Base-by-base conservation (phyloP, 1,140 invertebrate species). In the Carposina sasakii region DNA sequence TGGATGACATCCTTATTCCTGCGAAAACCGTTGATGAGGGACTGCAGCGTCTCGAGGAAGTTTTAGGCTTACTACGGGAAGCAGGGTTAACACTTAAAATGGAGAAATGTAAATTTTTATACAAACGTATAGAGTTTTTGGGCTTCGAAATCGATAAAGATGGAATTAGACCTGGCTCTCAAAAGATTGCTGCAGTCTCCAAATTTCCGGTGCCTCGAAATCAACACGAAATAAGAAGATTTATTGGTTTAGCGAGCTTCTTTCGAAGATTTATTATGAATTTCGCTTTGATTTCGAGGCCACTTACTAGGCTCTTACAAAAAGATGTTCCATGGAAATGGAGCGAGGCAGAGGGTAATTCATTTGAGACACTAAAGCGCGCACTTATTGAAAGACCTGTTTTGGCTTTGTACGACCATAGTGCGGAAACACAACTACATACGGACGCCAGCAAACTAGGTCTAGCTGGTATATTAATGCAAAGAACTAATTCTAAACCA, bases 181-280 rank as follows among this genome's bases (percentile, higher is more conserved):
- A 39, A 5, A 39, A 39, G 22, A 39, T 39, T 12, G 3, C 22
- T 10, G 36, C 36, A 12, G 36, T 39, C 9, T 21, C 20, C 20
- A 20, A 39, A 2, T 39, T 39, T 39, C 36, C 36, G 1, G 36
- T 21, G 3, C 36, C 36, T 13, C 20, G 9, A 19, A 39, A 20
- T 21, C 12, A 21, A 10, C 36, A 39, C 15, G 36, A 39, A 21
- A 20, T 39, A 3, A 17, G 36, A 9, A 17, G 22, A 20, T 39
- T 39, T 10, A n/a, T 39, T 9, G 36, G 36, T 13, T 20, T 39
- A 21, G 3, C 36, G 3, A 73, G 36, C 19, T 39, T 21, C 13
- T 39, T 39, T 21, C 17, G 36, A 21, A 1, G 36, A 39, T 39
- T 39, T 21, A 13, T 39, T 10, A 39, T 9, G 13, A 9, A 20